A percentile compares a stretch with the other conserved stretches of the same genome.
Conservation (phyloP, 2,888 invertebrate genomes). For the Drosophila gaucha region DNA sequence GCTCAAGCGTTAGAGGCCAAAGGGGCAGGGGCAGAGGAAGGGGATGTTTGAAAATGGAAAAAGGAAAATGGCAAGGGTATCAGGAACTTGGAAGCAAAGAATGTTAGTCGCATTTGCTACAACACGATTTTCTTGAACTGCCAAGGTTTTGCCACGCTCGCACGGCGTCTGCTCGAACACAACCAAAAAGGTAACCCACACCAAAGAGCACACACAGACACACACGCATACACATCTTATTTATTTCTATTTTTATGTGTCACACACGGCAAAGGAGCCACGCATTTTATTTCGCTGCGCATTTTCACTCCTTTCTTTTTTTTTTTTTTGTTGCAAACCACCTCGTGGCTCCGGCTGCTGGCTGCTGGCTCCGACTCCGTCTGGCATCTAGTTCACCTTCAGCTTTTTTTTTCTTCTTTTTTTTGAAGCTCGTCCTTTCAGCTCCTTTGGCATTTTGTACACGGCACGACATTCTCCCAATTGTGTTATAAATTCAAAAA, state of each 20-base stretch:
- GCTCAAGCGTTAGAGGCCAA: background rate
- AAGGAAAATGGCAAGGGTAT: background rate
- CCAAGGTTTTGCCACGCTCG: conserved; percentile 31
- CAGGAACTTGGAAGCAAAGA: conserved; percentile 4
- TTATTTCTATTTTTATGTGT: conserved; percentile 72
- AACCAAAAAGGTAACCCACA: conserved; percentile 18
- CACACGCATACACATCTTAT: conserved; percentile 35
- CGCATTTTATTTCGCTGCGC: conserved; percentile 61
- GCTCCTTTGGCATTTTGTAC: conserved; percentile 57
- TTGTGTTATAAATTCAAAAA: conserved; percentile 81
- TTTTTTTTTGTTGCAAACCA: conserved; percentile 7
- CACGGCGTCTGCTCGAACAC: conserved; percentile 10
- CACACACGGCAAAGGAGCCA: conserved; percentile 45
- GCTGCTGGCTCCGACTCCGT: background rate
- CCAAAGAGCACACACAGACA: background rate
- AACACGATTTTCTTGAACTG: conserved; percentile 72
- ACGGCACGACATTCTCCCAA: conserved; percentile 66
- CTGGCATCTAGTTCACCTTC: conserved; percentile 21
- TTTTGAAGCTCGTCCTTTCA: conserved; percentile 16
- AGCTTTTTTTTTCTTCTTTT: background rate
- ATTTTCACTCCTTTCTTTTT: conserved; percentile 66
- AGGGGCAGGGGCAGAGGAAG: too few relatives aligned
- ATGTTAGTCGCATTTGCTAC: conserved; percentile 71
- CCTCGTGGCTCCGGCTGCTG: background rate
- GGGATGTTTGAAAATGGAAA: too few relatives aligned